Base-by-base conservation (phyloP, 2,113 vertebrate species). In the Bungarus multicinctus region DNA sequence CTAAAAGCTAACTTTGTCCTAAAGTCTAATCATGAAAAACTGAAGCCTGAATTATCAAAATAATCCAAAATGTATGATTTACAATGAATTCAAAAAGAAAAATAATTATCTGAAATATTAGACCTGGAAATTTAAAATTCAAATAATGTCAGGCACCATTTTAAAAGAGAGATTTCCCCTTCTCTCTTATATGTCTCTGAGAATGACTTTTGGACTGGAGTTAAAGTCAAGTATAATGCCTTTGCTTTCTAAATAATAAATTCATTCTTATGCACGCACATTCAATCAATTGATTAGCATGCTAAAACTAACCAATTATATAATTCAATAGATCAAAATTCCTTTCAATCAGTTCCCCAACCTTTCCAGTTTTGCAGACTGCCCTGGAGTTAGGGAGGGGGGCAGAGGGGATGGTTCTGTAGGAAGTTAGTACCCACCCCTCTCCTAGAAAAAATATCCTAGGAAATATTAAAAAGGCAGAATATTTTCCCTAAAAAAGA, bases 31-130 rank as follows among this genome's bases (percentile, higher is more conserved):
- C 39, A 60, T 60, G 89, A 89, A 60, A 86, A 89, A 94, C 30
- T 94, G 92, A 93, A 89, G 93, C 43, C 64, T 25, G 18, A 57
- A 11, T 60, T 45, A 57, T 60, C 45, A 89, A 89, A 89, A 16
- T 14, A 60, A 11, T 74, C 23, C n/a, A 90, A 74, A 58, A 12
- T 27, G 16, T 45, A 9, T 60, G 7, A 14, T 43, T 34, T 25
- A 43, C 6, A 60, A 57, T 58, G 14, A 43, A 69, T 16, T 87
- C 27, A 88, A 54, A n/a, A 34, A 30, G 30, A 20, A 52, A 50
- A 53, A 52, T 23, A 34, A 54, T 60, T 50, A 30, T 64, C n/a
- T 52, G n/a, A 52, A 85, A 81, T 54, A 39, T 50, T 50, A 90
- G 16, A 23, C 18, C 25, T 60, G 25, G 39, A 47, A 86, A 86